Conservation (phyloP, 2,797 vertebrate species). For the Sus cebifrons region DNA sequence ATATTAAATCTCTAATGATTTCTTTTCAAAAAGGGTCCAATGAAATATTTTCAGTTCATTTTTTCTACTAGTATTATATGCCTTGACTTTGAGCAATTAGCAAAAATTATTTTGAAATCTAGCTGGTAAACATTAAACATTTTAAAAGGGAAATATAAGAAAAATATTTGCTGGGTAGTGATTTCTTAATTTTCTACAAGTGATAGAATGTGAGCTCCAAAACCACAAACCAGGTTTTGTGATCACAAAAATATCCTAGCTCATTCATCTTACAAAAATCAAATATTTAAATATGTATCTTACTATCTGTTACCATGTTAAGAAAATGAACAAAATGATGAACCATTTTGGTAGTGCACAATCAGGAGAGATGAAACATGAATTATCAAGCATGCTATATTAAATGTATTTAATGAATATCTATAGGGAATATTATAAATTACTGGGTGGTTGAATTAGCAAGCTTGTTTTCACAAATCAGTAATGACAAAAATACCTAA, state of each 20-base stretch:
- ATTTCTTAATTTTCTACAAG: neutral
- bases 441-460: neutral
- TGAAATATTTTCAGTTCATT: neutral
- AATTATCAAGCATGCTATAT: neutral
- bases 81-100: neutral
- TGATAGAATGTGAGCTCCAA: neutral
- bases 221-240: neutral
- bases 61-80: neutral
- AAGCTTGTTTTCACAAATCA: neutral
- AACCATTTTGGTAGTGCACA: neutral
- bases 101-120: slow-evolving; percentile 40
- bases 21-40: neutral
- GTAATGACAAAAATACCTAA: neutral
- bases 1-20: neutral
- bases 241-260: neutral
- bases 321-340: neutral
- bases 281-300: neutral
- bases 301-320: neutral
- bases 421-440: neutral
- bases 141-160: neutral
- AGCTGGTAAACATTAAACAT: neutral
- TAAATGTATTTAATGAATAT: neutral
- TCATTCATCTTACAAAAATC: neutral
- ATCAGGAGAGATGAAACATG: neutral
- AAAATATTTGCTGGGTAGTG: neutral